These are phyloP conservation scores for Argyresthia albistria DNA, from an alignment of 2,888 invertebrate species.

Conservation along the genomic window DNA sequence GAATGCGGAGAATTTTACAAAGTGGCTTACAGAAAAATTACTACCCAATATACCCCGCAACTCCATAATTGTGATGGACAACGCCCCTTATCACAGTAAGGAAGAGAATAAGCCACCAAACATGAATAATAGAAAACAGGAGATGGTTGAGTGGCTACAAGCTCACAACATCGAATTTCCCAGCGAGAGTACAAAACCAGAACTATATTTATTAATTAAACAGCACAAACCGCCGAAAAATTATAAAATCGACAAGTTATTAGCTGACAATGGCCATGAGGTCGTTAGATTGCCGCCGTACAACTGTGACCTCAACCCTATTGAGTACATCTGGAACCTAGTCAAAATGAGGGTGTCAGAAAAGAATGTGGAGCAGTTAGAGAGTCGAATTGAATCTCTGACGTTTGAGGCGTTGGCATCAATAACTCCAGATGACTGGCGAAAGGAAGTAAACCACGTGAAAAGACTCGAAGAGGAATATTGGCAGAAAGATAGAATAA, in stretches of 20 bases:
- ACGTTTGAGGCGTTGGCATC: conserved; percentile 5
- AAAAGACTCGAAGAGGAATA: neutral
- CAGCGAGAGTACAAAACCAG: conserved; percentile 10
- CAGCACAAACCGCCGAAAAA: conserved; percentile 8
- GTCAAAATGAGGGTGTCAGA: conserved; percentile 9
- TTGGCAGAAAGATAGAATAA: conserved; percentile 1
- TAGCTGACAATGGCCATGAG: conserved; percentile 11
- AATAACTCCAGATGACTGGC: conserved; percentile 6
- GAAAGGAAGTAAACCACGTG: conserved; percentile 2
- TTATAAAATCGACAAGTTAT: no score
- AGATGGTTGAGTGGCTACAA: conserved; percentile 12
- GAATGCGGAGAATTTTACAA: no score
- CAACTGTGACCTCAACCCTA: conserved; percentile 13
- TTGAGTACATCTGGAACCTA: conserved; percentile 11
- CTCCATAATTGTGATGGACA: no score
- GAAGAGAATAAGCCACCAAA: neutral
- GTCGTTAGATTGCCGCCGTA: conserved; percentile 19
- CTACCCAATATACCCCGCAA: no score
- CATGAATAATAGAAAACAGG: conserved; percentile 12
- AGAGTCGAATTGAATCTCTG: conserved; percentile 2
- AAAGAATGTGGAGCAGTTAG: conserved; percentile 2
- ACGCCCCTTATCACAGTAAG: neutral
- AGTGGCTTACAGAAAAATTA: no score
- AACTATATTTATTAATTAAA: conserved; percentile 13
- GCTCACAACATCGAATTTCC: conserved; percentile 13